Conservation (phyloP, 2,113 vertebrate species). For the Esox niger region DNA sequence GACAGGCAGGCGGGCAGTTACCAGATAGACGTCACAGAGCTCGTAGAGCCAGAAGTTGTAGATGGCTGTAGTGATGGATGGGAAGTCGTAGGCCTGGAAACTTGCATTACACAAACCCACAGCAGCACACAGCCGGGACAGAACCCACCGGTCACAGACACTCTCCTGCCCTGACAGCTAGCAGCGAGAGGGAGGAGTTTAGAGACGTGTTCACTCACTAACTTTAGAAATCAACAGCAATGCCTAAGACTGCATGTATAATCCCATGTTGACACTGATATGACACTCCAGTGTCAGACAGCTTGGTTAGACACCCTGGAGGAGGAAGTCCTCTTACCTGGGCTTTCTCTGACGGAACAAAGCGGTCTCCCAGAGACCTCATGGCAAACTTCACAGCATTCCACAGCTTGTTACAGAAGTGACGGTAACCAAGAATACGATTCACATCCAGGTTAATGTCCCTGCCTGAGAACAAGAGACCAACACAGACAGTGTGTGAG, state of each 20-base stretch:
- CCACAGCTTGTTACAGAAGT: conserved; percentile 96
- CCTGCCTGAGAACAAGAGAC: conserved; percentile 68
- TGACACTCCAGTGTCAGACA: background rate
- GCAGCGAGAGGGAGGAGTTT: background rate
- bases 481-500: too few relatives aligned
- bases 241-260: background rate
- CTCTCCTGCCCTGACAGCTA: conserved; percentile 77
- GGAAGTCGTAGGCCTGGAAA: conserved; percentile 85
- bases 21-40: conserved; percentile 89
- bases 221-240: background rate
- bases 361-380: conserved; percentile 79
- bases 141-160: conserved; percentile 82
- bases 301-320: background rate
- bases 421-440: conserved; percentile 88
- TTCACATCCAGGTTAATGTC: conserved; percentile 94
- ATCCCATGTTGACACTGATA: background rate
- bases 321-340: conserved; percentile 57
- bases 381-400: conserved; percentile 89
- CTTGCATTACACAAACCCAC: conserved; percentile 74
- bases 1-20: conserved; percentile 35
- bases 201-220: background rate
- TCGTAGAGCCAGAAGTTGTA: conserved; percentile 95
- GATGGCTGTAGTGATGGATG: conserved; percentile 78
- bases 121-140: conserved; percentile 79
- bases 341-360: conserved; percentile 70